phyloP scores from a whole-genome alignment of 2,797 vertebrate genomes.

The Syncerus caffer region DNA sequence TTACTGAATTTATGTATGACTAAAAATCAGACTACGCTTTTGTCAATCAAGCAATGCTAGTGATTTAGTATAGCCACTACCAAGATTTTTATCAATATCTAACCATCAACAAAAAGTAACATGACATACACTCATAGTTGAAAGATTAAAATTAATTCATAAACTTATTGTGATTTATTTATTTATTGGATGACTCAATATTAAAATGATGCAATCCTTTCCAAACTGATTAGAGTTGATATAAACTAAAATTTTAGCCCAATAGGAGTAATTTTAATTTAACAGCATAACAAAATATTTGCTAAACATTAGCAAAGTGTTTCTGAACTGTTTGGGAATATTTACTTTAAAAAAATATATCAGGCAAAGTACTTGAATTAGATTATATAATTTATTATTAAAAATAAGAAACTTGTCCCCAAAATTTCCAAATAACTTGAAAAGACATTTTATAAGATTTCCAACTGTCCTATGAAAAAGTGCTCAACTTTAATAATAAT shows the following conservation, averaged over 20 bases:
- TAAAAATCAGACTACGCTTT: not conserved
- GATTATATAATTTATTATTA: not conserved
- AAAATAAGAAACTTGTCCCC: not conserved
- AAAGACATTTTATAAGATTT: not conserved
- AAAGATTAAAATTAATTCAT: not conserved
- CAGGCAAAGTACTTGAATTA: not conserved
- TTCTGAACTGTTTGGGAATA: not conserved
- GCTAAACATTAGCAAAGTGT: not conserved
- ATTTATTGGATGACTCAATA: not conserved
- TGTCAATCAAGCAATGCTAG: not conserved
- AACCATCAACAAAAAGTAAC: not conserved
- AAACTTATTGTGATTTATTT: not conserved
- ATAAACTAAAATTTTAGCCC: not conserved
- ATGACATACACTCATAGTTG: not conserved
- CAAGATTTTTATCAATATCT: not conserved
- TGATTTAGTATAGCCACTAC: not conserved
- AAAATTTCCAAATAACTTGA: not conserved
- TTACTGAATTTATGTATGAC: not conserved
- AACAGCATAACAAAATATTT: not conserved
- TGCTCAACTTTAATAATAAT: not conserved
- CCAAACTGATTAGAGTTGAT: not conserved
- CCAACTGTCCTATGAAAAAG: not conserved
- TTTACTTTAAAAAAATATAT: not conserved
- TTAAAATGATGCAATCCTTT: not conserved
- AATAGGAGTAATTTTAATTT: not conserved